phyloP scores from a whole-genome alignment of 2,113 vertebrate genomes.

The Sander vitreus region DNA sequence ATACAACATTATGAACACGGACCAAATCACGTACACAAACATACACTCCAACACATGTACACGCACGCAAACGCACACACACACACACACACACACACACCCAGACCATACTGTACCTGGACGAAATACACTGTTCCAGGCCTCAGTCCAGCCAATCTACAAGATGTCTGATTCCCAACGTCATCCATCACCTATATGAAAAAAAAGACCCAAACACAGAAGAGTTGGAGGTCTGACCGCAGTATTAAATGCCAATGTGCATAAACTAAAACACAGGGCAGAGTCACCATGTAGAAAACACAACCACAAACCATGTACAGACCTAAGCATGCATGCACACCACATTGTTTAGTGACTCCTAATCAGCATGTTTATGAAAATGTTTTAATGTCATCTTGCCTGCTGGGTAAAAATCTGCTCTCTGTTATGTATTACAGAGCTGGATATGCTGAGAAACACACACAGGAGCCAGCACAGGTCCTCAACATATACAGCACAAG shows the following conservation, averaged over 20 bases:
- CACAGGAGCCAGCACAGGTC: slow-evolving; percentile 39
- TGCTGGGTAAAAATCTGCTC: slow-evolving; percentile 78
- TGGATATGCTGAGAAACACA: slow-evolving; percentile 43
- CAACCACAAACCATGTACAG: slow-evolving; percentile 63
- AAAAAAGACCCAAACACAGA: slow-evolving; percentile 56
- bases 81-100: not conserved
- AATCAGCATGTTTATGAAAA: slow-evolving; percentile 77
- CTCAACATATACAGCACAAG: not conserved
- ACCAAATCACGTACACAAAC: not conserved
- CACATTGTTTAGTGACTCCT: slow-evolving; percentile 70
- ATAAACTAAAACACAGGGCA: slow-evolving; percentile 50
- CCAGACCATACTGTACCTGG: slow-evolving; percentile 78
- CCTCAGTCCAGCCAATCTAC: slow-evolving; percentile 93
- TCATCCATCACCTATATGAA: slow-evolving; percentile 93
- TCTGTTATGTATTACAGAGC: slow-evolving; percentile 72
- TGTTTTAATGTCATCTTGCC: slow-evolving; percentile 63
- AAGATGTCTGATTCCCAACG: slow-evolving; percentile 96
- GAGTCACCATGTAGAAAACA: slow-evolving; percentile 58
- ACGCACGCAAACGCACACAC: no score
- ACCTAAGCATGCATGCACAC: slow-evolving; percentile 68
- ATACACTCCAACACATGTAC: not conserved
- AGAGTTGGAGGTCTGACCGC: slow-evolving; percentile 60
- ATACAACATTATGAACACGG: not conserved
- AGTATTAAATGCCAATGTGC: slow-evolving; percentile 67
- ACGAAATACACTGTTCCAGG: slow-evolving; percentile 97